phyloP scores from a whole-genome alignment of 1,140 invertebrate species.

The Macrostomum lignano region DNA sequence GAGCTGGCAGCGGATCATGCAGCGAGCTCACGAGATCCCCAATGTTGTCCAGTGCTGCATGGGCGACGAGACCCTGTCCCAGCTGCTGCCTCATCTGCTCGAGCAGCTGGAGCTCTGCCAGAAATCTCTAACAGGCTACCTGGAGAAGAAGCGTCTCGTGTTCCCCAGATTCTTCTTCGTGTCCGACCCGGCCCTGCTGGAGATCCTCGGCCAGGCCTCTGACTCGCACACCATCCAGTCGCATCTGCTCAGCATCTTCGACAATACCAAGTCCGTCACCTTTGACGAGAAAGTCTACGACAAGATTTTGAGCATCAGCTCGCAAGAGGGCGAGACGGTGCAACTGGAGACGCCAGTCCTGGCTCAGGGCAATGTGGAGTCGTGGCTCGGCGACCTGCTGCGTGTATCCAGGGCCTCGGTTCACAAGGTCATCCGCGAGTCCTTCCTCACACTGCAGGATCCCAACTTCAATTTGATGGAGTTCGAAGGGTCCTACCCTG shows the following conservation, averaged over 20 bases:
- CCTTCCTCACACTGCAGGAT: constrained; percentile 49
- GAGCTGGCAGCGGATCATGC: constrained; percentile 94
- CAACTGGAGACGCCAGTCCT: constrained; percentile 54
- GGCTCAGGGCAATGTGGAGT: constrained; percentile 64
- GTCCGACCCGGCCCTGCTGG: constrained; percentile 71
- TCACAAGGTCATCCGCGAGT: constrained; percentile 59
- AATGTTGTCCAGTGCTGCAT: constrained; percentile 80
- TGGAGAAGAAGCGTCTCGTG: constrained; percentile 78
- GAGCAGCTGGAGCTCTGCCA: constrained; percentile 86
- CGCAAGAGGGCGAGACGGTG: constrained; percentile 67
- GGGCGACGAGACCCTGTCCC: constrained; percentile 64
- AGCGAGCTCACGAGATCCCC: constrained; percentile 64
- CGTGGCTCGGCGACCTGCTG: constrained; percentile 65
- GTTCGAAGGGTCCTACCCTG: constrained; percentile 68
- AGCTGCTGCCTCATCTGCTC: constrained; percentile 66
- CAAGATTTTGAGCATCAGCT: constrained; percentile 65
- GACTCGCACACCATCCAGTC: constrained; percentile 85
- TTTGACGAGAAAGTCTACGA: constrained; percentile 88
- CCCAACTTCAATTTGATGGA: constrained; percentile 50
- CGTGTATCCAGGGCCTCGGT: constrained; percentile 51
- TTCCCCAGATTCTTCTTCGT: constrained; percentile 93
- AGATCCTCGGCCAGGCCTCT: constrained; percentile 80
- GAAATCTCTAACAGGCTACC: constrained; percentile 74
- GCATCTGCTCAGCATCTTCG: constrained; percentile 75
- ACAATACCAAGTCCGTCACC: constrained; percentile 64